Conservation (phyloP, 2,797 vertebrate species). For the Notoglanidium macrostoma region DNA sequence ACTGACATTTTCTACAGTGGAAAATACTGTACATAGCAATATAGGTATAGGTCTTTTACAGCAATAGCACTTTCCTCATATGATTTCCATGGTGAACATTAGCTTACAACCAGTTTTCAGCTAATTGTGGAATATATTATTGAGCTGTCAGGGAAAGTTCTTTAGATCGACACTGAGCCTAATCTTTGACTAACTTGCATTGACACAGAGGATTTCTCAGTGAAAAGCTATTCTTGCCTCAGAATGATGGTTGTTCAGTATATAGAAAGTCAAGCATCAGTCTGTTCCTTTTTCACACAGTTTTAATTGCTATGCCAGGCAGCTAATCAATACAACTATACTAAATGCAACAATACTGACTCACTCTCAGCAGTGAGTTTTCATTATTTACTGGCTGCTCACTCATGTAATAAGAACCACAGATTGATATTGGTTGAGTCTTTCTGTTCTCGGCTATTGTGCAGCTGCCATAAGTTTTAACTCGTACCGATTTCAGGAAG, state of each 20-base stretch:
- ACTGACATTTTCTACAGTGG: slow-evolving; percentile 14
- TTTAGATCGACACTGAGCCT: background rate
- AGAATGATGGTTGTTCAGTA: slow-evolving; percentile 25
- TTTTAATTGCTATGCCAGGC: slow-evolving; percentile 49
- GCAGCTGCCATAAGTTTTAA: slow-evolving; percentile 22
- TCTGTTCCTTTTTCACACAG: slow-evolving; percentile 30
- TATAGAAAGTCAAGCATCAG: slow-evolving; percentile 14
- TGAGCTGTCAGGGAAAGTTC: slow-evolving; percentile 5
- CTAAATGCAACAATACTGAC: slow-evolving; percentile 53
- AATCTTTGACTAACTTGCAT: slow-evolving; percentile 31
- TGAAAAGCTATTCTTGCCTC: slow-evolving; percentile 13
- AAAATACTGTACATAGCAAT: slow-evolving; percentile 3
- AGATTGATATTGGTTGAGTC: slow-evolving; percentile 35
- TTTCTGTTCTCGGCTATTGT: slow-evolving; percentile 31
- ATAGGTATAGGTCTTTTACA: background rate
- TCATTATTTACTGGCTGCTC: slow-evolving; percentile 42
- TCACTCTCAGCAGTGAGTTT: slow-evolving; percentile 45
- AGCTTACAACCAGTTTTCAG: background rate
- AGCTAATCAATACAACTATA: slow-evolving; percentile 51
- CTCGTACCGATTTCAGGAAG: slow-evolving; percentile 1
- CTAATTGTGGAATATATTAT: background rate
- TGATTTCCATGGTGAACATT: background rate
- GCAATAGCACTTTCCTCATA: background rate
- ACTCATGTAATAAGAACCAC: slow-evolving; percentile 34
- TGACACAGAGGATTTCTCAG: slow-evolving; percentile 16